A percentile compares a stretch with the other conserved stretches of the same genome.
These are phyloP conservation scores for Artibeus jamaicensis DNA, from an alignment of 2,797 vertebrate species.

Conservation along the genomic window DNA sequence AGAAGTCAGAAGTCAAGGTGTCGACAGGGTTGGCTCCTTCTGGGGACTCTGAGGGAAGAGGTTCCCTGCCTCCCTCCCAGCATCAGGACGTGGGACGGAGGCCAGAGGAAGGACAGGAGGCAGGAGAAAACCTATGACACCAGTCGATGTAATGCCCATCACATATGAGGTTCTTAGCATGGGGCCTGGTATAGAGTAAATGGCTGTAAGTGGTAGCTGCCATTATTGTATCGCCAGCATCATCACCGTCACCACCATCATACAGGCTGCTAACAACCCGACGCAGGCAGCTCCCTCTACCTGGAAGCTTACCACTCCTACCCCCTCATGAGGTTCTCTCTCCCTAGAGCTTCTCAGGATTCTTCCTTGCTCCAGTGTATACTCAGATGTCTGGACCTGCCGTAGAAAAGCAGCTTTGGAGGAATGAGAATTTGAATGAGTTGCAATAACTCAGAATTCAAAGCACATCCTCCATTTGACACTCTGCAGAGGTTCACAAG, in stretches of 20 bases:
- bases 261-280: neutral
- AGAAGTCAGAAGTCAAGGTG: neutral
- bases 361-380: fast-evolving
- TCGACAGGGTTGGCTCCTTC: neutral
- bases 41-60: neutral
- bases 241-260: neutral
- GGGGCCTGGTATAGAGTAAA: neutral
- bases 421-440: slow-evolving; percentile 50
- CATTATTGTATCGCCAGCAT: neutral
- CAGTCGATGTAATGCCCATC: neutral
- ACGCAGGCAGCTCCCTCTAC: neutral
- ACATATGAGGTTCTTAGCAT: neutral
- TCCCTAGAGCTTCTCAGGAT: neutral
- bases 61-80: neutral
- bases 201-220: neutral
- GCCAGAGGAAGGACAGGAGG: neutral
- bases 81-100: neutral
- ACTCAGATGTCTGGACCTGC: slow-evolving; percentile 37
- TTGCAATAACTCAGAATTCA: slow-evolving; percentile 41
- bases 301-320: neutral
- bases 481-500: neutral
- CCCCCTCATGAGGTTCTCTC: neutral
- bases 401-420: slow-evolving; percentile 11
- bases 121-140: neutral
- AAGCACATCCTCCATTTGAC: slow-evolving; percentile 1